Base-by-base conservation (phyloP, 2,888 invertebrate genomes). In the Limnephilus marmoratus region DNA sequence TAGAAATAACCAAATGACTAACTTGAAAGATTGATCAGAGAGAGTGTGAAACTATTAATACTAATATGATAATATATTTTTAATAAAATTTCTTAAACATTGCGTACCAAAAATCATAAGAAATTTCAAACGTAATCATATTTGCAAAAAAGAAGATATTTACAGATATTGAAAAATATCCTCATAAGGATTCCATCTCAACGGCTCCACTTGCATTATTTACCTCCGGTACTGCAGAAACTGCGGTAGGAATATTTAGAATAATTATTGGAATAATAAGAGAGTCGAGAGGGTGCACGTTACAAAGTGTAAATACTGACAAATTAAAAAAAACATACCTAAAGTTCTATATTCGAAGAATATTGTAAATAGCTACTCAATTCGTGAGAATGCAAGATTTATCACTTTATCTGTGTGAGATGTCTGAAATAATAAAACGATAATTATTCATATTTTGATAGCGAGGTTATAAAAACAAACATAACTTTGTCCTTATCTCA, bases 361-460 rank as follows among this genome's bases (percentile, higher is more conserved):
- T 68, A 68, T 68, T 68, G 1, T 68, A 68, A 18, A 68, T 18
- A 68, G 9, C 9, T 68, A 9, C 68, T 68, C 7, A 68, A 24
- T 68, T 68, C 68, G 9, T 68, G 4, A 24, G 24, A 68, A 68
- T 68, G 68, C n/a, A 2, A 9, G 24, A 68, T 24, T 24, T 24
- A n/a, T n/a, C 24, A 9, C 68, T 24, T 68, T 9, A 68, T 68
- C 68, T 68, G 7, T n/a, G 2, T 24, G 68, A 68, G 68, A 68
- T 68, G 68, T 68, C n/a, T 68, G 68, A 68, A n/a, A 68, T 24
- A 68, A 68, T 24, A 68, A 68, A 24, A 18, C 24, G n/a, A 68
- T n/a, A 68, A n/a, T 68, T 68, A 68, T 68, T 68, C 68, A 68
- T 68, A 68, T 68, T n/a, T 68, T 68, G 68, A 68, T 68, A 68